These are phyloP conservation scores for Pelusios castaneus DNA, from an alignment of 2,113 vertebrate species.

Conservation along the genomic window DNA sequence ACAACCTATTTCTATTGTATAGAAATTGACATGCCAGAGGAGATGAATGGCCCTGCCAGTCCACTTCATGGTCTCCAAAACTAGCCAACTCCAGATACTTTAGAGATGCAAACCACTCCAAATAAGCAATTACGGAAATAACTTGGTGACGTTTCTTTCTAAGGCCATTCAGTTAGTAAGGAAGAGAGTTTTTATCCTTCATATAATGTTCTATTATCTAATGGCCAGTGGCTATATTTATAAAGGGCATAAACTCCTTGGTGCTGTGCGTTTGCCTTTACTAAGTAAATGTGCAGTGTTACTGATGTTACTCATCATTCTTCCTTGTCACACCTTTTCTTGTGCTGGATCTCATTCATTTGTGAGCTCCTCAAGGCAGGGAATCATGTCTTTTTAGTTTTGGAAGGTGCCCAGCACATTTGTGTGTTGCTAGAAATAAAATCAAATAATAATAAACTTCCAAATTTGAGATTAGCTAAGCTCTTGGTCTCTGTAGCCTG, in stretches of 20 bases:
- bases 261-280: neutral
- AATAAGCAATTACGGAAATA: neutral
- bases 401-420: neutral
- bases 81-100: accelerated
- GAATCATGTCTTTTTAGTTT: neutral
- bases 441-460: neutral
- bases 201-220: neutral
- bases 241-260: neutral
- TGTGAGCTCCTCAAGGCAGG: neutral
- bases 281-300: neutral
- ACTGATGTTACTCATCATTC: neutral
- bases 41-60: neutral
- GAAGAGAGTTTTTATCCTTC: neutral
- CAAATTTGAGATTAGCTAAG: neutral
- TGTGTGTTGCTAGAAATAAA: neutral
- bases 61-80: neutral
- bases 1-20: neutral
- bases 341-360: neutral
- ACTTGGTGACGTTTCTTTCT: neutral
- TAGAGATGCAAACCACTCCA: neutral
- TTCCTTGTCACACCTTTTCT: neutral
- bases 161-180: neutral
- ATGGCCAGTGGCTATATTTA: neutral
- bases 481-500: neutral
- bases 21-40: neutral